phyloP scores from a whole-genome alignment of 2,113 vertebrate species.

The Phylloscopus trochilus region DNA sequence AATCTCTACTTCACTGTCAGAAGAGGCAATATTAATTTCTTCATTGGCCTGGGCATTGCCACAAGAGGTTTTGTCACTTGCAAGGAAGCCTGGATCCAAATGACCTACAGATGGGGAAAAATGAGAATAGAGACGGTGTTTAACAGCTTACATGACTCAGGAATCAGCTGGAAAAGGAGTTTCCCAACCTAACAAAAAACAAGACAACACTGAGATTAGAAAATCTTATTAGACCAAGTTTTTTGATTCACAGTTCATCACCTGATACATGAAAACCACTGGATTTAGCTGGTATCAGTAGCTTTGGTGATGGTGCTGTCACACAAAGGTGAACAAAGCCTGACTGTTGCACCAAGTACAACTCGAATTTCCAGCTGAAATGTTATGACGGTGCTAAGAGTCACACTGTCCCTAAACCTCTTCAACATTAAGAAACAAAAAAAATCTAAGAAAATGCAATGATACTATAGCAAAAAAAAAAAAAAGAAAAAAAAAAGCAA shows the following conservation, averaged over 20 bases:
- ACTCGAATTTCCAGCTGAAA: background rate
- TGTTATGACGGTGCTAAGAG: background rate
- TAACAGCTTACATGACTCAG: background rate
- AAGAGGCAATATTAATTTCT: constrained; percentile 88
- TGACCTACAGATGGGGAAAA: constrained; percentile 74
- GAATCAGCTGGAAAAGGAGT: background rate
- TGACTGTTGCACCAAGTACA: background rate
- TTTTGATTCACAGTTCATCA: background rate
- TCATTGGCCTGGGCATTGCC: constrained; percentile 79
- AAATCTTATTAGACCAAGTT: background rate
- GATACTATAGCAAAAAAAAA: background rate
- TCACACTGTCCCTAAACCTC: background rate
- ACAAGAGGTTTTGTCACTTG: constrained; percentile 72
- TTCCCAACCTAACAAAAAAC: background rate
- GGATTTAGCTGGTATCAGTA: background rate
- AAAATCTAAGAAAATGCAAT: background rate
- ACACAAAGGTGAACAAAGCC: background rate
- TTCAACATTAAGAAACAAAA: background rate
- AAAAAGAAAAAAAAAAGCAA: background rate
- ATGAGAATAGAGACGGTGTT: background rate
- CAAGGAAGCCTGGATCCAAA: constrained; percentile 79
- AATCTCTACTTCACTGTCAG: constrained; percentile 96
- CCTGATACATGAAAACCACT: background rate
- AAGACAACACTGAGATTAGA: background rate
- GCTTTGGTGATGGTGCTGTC: background rate